Evolutionary conservation across 2,797 vertebrate genomes (phyloP).

Genomic region (Phaenicophaeus curvirostris): DNA sequence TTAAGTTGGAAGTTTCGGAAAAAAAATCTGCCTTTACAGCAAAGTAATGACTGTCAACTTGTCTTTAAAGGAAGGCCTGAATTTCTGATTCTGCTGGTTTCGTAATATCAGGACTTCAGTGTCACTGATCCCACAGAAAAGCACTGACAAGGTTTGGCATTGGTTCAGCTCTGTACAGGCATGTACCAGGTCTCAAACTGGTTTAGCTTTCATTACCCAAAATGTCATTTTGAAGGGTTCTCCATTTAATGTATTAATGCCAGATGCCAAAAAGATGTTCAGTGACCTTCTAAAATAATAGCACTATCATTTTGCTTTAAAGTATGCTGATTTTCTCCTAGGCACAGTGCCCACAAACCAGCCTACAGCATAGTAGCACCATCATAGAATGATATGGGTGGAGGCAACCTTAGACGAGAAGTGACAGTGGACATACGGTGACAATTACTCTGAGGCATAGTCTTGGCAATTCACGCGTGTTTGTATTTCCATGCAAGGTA

Average conservation of each 20-base stretch:
- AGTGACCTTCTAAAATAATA: slow-evolving; percentile 37
- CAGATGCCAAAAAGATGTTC: slow-evolving; percentile 31
- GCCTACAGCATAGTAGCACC: not conserved
- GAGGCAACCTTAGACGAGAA: not conserved
- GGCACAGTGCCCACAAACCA: not conserved
- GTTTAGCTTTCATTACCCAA: slow-evolving; percentile 33
- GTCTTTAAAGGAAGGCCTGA: not conserved
- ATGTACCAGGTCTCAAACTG: not conserved
- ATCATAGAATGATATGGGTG: not conserved
- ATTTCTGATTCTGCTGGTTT: not conserved
- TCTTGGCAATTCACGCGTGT: not conserved
- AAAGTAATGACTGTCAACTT: not conserved
- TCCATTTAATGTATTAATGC: slow-evolving; percentile 39
- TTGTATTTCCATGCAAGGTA: not conserved
- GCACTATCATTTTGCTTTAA: not conserved
- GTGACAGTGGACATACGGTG: not conserved
- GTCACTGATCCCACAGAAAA: slow-evolving; percentile 6
- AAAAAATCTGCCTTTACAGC: not conserved
- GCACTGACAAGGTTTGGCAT: not conserved
- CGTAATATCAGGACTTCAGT: slow-evolving; percentile 5
- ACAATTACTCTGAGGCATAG: not conserved
- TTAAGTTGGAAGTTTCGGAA: not conserved
- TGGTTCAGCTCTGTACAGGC: not conserved
- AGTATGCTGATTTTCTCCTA: not conserved
- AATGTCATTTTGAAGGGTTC: slow-evolving; percentile 44